Base-by-base conservation (phyloP, 1,140 invertebrate species). In the Polypedilum pembai region DNA sequence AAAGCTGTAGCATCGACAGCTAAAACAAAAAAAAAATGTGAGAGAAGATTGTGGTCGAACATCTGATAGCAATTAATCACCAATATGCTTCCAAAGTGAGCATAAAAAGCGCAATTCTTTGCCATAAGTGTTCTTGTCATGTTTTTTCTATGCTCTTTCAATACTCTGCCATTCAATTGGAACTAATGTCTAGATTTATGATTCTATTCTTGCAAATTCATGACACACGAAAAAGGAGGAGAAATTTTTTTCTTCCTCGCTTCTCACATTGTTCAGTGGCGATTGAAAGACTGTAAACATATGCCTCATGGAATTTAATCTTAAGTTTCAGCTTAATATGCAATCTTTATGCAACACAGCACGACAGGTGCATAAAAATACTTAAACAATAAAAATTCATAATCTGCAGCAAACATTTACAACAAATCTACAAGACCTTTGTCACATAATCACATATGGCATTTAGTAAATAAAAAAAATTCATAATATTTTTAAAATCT, bases 51-150 rank as follows among this genome's bases (percentile, higher is more conserved):
- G 20, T 69, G 17, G 17, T n/a, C 20, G 15, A 69, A 18, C 65
- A 69, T 18, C 65, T 69, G 65, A 69, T 69, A 69, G 20, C 65
- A 69, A 69, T 69, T 69, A 69, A 69, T 69, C 65, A 69, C 18
- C 65, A 21, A 69, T 69, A 69, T 69, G 65, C 18, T 69, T 33
- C 24, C 24, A 33, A 33, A 33, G 8, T 69, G 20, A 18, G 65
- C 8, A 20, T 8, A 20, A 69, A 20, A 12, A 69, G 18, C n/a
- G n/a, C 3, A 15, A 56, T 56, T 56, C 45, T 33, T 33, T 33
- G 24, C 24, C 24, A 56, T 56, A 69, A 69, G 65, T 69, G 20
- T 21, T 69, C 20, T n/a, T 69, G 65, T 69, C 65, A 69, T 69
- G 65, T 69, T 69, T 69, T 69, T 69, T 21, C 18, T 69, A 20